Conservation (phyloP, 2,888 invertebrate species). For the Fragum fragum region DNA sequence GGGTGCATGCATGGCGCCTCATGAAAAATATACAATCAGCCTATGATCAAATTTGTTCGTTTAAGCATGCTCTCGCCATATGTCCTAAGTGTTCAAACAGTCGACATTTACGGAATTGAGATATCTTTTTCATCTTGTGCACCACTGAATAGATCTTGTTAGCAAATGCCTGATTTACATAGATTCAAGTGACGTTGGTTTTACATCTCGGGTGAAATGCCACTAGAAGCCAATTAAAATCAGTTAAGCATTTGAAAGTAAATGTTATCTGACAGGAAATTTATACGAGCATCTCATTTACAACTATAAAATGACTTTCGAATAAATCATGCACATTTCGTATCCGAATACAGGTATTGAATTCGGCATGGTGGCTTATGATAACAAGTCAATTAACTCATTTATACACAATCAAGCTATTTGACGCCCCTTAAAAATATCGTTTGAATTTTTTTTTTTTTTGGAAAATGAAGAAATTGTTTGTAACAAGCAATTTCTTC, state of each 20-base stretch:
- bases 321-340: neutral
- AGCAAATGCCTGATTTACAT: neutral
- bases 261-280: conserved; percentile 4
- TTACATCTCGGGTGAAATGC: neutral
- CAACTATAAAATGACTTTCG: neutral
- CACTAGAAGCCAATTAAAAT: neutral
- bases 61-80: too few species aligned
- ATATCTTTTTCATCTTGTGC: too few species aligned
- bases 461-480: too few species aligned
- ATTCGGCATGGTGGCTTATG: neutral
- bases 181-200: neutral
- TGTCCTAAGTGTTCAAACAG: too few species aligned
- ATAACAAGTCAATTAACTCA: neutral
- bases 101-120: too few species aligned
- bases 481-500: too few species aligned
- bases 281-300: conserved; percentile 14
- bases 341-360: neutral
- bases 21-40: too few species aligned
- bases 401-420: too few species aligned
- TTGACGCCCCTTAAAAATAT: too few species aligned
- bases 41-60: too few species aligned
- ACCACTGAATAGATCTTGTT: neutral
- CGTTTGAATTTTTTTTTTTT: too few species aligned
- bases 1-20: too few species aligned
- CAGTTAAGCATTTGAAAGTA: conserved; percentile 7